Evolutionary conservation across 2,888 invertebrate genomes (phyloP).

Genomic region (Crematogaster levior): DNA sequence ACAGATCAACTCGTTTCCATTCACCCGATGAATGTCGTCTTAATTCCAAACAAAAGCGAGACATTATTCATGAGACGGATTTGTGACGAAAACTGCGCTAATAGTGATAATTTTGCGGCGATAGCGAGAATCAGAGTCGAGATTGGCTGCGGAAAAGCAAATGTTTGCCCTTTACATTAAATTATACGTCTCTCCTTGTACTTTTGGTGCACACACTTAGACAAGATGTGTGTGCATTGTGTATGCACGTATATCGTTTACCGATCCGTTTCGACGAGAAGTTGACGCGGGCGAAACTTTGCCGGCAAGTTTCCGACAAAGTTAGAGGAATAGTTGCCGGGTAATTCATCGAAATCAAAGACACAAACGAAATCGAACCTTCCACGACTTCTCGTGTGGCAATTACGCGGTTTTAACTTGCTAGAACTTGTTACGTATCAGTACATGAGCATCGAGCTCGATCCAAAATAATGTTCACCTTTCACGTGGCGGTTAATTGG

Average conservation of each 20-base stretch:
- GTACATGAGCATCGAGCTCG: not conserved
- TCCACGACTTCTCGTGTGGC: not conserved
- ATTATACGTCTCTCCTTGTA: slow-evolving; percentile 44
- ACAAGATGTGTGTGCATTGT: not conserved
- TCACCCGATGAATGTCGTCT: slow-evolving; percentile 13
- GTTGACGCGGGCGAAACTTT: slow-evolving; percentile 53
- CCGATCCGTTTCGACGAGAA: slow-evolving; percentile 50
- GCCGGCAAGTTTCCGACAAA: slow-evolving; percentile 39
- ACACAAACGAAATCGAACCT: not conserved
- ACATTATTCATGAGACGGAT: slow-evolving; percentile 2
- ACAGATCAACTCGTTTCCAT: slow-evolving; percentile 8
- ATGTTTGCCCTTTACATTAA: slow-evolving; percentile 48
- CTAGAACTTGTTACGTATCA: not conserved
- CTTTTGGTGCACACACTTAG: not conserved
- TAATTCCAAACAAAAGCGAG: not conserved
- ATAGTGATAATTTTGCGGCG: slow-evolving; percentile 30
- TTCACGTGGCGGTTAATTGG: slow-evolving; percentile 18
- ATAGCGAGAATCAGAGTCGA: not conserved
- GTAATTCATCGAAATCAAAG: slow-evolving; percentile 63
- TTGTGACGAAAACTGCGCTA: slow-evolving; percentile 24
- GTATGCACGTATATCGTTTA: slow-evolving; percentile 15
- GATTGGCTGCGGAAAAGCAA: slow-evolving; percentile 33
- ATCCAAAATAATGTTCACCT: not conserved
- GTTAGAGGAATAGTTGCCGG: slow-evolving; percentile 48
- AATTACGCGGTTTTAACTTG: slow-evolving; percentile 34